Base-by-base conservation (phyloP, 2,888 invertebrate species). In the Cheilosia variabilis region DNA sequence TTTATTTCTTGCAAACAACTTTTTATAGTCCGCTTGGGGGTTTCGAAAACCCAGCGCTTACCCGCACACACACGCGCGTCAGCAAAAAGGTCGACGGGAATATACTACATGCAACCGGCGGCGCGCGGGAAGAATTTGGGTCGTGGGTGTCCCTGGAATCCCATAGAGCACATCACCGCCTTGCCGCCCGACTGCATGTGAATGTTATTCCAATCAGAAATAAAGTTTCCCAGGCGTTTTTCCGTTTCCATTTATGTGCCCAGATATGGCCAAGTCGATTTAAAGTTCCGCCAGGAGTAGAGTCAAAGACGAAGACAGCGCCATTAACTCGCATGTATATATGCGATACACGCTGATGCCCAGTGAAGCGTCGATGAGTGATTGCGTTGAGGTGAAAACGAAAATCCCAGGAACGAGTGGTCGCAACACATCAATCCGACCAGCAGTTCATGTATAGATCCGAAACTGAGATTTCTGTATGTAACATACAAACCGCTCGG, bases 191-290 rank as follows among this genome's bases (percentile, higher is more conserved):
- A 81, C 10, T 86, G 71, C 86, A 86, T 86, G 75, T 50, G 76
- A 86, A 86, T 86, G 86, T 81, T 86, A 76, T 86, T 86, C 81
- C 76, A 77, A 86, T 86, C 81, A 68, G 76, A 77, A 86, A 77
- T 86, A 86, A 76, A 81, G 72, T 81, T 86, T 81, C 86, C 72
- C 80, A 86, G 81, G 76, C 81, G 77, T 81, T n/a, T n/a, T n/a
- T n/a, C n/a, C n/a, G n/a, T n/a, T n/a, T n/a, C n/a, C n/a, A 86
- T 81, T 76, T 57, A 76, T 71, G 60, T 34, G 24, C 76, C 65
- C 22, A 79, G 84, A 68, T 82, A 71, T 78, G 71, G 71, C 63
- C 66, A 77, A 78, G 52, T 65, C 66, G 53, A 72, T 66, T 73
- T 73, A 34, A 63, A 58, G 68, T 65, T 65, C 58, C 84, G 66